Percentiles rank a stretch among this genome's conserved stretches.
Conservation (phyloP, 2,888 invertebrate species). For the Drosophila helvetica region DNA sequence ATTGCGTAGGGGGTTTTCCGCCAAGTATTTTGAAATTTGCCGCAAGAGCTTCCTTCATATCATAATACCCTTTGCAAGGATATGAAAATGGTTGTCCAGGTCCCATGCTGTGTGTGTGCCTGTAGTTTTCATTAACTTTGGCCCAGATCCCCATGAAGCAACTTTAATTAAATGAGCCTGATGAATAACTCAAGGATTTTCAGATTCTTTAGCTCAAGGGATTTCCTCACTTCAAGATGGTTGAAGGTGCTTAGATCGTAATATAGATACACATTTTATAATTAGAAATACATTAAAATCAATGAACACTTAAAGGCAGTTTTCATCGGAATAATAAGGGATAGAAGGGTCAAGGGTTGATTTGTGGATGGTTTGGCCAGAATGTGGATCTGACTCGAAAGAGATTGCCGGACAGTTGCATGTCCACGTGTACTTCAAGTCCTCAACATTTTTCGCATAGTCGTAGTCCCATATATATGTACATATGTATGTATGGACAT, state of each 20-base stretch:
- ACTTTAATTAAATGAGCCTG: slow-evolving; percentile 23
- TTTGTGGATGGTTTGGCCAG: too few species aligned
- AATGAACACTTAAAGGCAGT: not conserved
- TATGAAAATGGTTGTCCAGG: not conserved
- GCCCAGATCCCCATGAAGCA: not conserved
- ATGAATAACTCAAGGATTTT: slow-evolving; percentile 7
- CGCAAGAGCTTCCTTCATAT: not conserved
- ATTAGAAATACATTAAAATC: not conserved
- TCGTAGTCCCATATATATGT: too few species aligned
- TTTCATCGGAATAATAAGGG: too few species aligned
- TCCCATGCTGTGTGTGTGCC: slow-evolving; percentile 2
- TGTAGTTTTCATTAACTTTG: slow-evolving; percentile 23
- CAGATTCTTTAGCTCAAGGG: not conserved
- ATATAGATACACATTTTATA: too few species aligned
- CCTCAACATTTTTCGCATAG: too few species aligned
- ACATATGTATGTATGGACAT: too few species aligned
- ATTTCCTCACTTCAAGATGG: not conserved
- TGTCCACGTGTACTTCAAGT: too few species aligned
- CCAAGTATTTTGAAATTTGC: not conserved
- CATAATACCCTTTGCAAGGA: not conserved
- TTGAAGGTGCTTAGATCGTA: too few species aligned
- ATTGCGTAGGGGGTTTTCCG: too few species aligned
- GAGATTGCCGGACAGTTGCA: too few species aligned
- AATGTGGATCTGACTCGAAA: too few species aligned
- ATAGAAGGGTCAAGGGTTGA: too few species aligned